Percentiles rank a stretch among this genome's conserved stretches.
phyloP scores from a whole-genome alignment of 2,113 vertebrate species.

The Laterallus jamaicensis region DNA sequence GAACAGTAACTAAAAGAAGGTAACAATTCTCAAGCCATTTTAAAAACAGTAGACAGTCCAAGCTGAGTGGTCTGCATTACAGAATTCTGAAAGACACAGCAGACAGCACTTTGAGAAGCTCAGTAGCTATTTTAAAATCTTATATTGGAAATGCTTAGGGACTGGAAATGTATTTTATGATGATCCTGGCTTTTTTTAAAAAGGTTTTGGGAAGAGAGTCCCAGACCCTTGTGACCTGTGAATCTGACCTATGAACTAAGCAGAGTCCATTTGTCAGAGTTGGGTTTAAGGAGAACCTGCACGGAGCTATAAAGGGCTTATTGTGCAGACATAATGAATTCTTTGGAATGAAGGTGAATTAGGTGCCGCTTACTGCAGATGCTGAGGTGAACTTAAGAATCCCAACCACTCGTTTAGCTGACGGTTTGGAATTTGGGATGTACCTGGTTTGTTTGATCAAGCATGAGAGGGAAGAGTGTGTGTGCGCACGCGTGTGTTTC shows the following conservation, averaged over 20 bases:
- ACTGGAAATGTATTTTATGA: not conserved
- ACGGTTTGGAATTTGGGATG: constrained; percentile 25
- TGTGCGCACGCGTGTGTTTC: constrained; percentile 8
- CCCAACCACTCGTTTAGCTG: not conserved
- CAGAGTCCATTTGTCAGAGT: not conserved
- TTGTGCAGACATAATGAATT: not conserved
- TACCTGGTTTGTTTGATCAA: constrained; percentile 7
- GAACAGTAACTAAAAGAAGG: constrained; percentile 62
- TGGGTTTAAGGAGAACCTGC: not conserved
- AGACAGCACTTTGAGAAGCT: not conserved
- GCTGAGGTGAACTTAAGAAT: constrained; percentile 13
- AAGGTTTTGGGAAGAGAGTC: not conserved
- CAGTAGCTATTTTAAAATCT: not conserved
- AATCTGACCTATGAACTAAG: not conserved
- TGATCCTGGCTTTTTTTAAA: not conserved
- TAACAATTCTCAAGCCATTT: constrained; percentile 49
- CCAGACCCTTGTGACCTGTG: not conserved
- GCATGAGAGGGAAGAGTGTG: constrained; percentile 46
- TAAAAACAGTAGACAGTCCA: not conserved
- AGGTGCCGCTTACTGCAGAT: constrained; percentile 33
- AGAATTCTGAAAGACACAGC: not conserved
- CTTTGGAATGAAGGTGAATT: not conserved
- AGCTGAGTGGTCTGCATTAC: constrained; percentile 11
- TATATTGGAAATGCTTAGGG: not conserved
- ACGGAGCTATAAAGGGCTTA: not conserved